These are phyloP conservation scores for Eulithis prunata DNA, from an alignment of 2,888 invertebrate genomes.

Conservation along the genomic window DNA sequence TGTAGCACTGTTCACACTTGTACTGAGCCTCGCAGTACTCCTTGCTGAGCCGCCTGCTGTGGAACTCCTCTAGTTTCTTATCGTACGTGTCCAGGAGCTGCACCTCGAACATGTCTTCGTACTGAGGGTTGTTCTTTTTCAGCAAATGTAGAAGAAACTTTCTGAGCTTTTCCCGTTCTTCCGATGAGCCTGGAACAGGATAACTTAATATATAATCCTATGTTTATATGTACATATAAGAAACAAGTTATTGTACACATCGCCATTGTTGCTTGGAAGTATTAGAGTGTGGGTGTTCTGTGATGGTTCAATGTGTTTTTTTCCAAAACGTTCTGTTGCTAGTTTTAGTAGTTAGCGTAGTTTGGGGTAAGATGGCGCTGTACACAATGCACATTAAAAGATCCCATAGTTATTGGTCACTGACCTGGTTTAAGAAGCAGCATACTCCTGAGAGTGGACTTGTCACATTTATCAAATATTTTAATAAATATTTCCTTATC, in stretches of 20 bases:
- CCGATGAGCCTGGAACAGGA: constrained; percentile 11
- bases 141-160: constrained; percentile 19
- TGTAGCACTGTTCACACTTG: constrained; percentile 23
- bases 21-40: constrained; percentile 17
- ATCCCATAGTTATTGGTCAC: neutral
- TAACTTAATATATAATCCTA: no score
- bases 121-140: constrained; percentile 22
- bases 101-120: constrained; percentile 19
- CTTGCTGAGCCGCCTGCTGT: constrained; percentile 3
- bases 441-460: constrained; percentile 8
- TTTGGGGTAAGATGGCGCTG: neutral
- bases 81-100: constrained; percentile 19
- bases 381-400: no score
- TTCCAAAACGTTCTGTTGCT: no score
- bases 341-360: neutral
- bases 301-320: no score
- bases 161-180: constrained; percentile 14
- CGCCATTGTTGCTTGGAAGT: no score
- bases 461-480: constrained; percentile 25
- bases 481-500: constrained; percentile 19
- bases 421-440: constrained; percentile 19
- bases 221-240: no score
- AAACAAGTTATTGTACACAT: no score
- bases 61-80: constrained; percentile 24
- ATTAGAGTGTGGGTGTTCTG: no score